phyloP scores from a whole-genome alignment of 2,797 vertebrate genomes.

The Ptychobarbus kaznakovi region DNA sequence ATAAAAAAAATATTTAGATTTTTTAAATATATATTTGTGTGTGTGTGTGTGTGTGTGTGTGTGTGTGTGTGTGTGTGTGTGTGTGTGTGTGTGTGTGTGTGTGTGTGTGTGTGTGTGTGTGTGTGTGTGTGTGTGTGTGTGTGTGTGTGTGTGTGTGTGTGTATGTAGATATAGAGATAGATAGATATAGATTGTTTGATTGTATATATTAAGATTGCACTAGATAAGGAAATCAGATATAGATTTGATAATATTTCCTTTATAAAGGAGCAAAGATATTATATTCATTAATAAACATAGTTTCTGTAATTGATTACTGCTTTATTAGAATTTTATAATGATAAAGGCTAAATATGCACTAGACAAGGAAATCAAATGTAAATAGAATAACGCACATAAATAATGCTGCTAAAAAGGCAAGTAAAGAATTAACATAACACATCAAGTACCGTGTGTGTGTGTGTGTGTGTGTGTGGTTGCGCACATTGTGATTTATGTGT shows the following conservation, averaged over 20 bases:
- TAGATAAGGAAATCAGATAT: not conserved
- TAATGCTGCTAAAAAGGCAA: conserved; percentile 32
- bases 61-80: too few relatives aligned
- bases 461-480: not conserved
- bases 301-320: not conserved
- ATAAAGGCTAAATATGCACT: not conserved
- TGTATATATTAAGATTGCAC: not conserved
- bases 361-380: conserved; percentile 10
- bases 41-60: too few relatives aligned
- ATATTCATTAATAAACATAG: not conserved
- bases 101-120: too few relatives aligned
- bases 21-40: too few relatives aligned
- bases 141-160: too few relatives aligned
- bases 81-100: too few relatives aligned
- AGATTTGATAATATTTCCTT: not conserved
- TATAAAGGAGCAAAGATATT: not conserved
- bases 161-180: too few relatives aligned
- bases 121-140: too few relatives aligned
- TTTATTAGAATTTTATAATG: not conserved
- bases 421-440: conserved; percentile 39
- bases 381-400: not conserved
- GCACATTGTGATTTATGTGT: too few relatives aligned
- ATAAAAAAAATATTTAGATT: too few relatives aligned
- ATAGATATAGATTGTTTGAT: too few relatives aligned
- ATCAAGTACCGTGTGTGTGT: not conserved